Evolutionary conservation across 2,797 vertebrate genomes (phyloP), one percentile per base, ranked within the genome.

Genomic region (Mormyrus hasselquistii): DNA sequence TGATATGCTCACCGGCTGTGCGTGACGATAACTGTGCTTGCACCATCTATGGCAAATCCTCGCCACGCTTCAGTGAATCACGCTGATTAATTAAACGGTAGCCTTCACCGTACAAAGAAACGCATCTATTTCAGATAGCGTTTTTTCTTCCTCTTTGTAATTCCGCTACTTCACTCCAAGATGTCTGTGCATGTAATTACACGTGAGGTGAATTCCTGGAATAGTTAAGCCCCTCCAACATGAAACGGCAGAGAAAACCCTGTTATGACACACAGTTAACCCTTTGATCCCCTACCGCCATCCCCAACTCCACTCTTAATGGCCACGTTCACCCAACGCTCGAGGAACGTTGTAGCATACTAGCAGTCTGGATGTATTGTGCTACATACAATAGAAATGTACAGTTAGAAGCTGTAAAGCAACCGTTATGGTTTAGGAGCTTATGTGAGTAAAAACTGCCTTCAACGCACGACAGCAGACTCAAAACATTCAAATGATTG

Each of bases 121-220:
- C 4, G 34, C 69, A 76, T 76, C 69, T 19, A 19, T 41, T 76
- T 76, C 4, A 49, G 25, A 25, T 49, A 86, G 25, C 8, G 19
- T 83, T 83, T 14, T 14, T 53, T 29, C 29, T 25, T 53, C 16
- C 10, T 3, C 25, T 29, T 50, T 16, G 34, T 14, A 47, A 44
- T 87, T 2, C 79, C 41, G 5, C 47, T 38, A 47, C 47, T 79
- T 82, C 16, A 50, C 34, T 69, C 9, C 73, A 19, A 47, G 5
- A 87, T 85, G 69, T 53, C 52, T 19, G 0, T 29, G 50, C 95
- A 2, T 91, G 96, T 90, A 89, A 84, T 89, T 92, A 93, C 96
- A 94, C 88, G 95, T 93, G 89, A 0, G 89, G 87, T 29, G 92
- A 94, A 96, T 96, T 89, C 94, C 92, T 65, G 69, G 53, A 86